Conservation (phyloP, 2,797 vertebrate genomes). For the Lycodopsis pacificus region DNA sequence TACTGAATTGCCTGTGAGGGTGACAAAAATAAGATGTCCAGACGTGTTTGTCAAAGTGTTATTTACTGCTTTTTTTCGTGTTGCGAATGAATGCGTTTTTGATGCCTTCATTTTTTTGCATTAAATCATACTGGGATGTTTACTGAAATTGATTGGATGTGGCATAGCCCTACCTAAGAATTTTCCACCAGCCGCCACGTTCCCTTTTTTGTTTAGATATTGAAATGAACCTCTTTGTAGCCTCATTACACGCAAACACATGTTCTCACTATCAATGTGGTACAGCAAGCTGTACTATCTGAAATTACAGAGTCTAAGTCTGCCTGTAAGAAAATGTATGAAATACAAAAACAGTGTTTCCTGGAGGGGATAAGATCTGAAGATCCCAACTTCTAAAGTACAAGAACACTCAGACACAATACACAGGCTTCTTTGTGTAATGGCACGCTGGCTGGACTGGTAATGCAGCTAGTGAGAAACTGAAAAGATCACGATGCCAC, state of each 20-base stretch:
- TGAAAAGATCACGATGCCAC: slow-evolving; percentile 9
- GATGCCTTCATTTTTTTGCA: no score
- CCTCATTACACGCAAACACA: background rate
- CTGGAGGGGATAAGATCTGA: background rate
- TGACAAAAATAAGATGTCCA: no score
- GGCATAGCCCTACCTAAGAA: no score
- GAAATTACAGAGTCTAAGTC: background rate
- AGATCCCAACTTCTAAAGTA: background rate
- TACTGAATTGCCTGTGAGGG: no score
- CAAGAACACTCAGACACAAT: background rate
- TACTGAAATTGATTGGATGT: no score
- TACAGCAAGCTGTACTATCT: background rate
- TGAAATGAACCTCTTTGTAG: background rate
- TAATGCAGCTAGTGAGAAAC: background rate
- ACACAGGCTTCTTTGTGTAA: background rate
- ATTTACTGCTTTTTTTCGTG: no score
- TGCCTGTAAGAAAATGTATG: background rate
- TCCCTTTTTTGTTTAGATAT: background rate
- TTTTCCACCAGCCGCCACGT: background rate
- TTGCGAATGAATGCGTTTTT: no score
- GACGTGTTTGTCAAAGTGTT: no score
- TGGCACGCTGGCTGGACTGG: slow-evolving; percentile 2
- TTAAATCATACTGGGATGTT: no score
- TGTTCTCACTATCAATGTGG: background rate
- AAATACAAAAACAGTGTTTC: background rate